Conservation (phyloP, 2,113 vertebrate species). For the Antechinus flavipes region DNA sequence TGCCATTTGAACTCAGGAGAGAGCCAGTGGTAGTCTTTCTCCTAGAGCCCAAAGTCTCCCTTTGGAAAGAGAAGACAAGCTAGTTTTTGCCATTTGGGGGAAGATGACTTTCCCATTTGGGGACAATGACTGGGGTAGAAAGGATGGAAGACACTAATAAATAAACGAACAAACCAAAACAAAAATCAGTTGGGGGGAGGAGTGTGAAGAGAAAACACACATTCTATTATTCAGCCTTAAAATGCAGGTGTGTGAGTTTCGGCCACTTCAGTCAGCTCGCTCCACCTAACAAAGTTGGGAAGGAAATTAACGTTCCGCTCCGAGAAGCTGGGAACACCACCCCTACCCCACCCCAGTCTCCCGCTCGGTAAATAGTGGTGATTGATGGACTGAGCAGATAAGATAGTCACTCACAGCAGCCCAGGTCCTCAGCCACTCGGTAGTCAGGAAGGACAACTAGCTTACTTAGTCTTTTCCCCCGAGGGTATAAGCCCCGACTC, state of each 20-base stretch:
- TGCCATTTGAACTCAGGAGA: not conserved
- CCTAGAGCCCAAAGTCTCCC: not conserved
- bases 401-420: not conserved
- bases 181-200: not conserved
- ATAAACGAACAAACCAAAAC: not conserved
- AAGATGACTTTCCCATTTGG: not conserved
- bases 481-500: not conserved
- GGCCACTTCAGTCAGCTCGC: not conserved
- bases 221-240: not conserved
- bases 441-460: not conserved
- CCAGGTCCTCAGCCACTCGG: not conserved
- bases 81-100: not conserved
- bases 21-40: not conserved
- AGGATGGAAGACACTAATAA: not conserved
- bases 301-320: not conserved
- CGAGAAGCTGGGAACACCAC: not conserved
- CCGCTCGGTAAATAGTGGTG: not conserved
- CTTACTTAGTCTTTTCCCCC: not conserved
- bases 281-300: not conserved
- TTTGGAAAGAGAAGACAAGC: not conserved
- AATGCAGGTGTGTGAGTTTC: not conserved
- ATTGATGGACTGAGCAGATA: not conserved
- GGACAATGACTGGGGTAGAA: not conserved
- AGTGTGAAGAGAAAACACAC: not conserved
- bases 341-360: not conserved